Evolutionary conservation across 2,113 vertebrate species (phyloP).

Genomic region (Brienomyrus brachyistius): DNA sequence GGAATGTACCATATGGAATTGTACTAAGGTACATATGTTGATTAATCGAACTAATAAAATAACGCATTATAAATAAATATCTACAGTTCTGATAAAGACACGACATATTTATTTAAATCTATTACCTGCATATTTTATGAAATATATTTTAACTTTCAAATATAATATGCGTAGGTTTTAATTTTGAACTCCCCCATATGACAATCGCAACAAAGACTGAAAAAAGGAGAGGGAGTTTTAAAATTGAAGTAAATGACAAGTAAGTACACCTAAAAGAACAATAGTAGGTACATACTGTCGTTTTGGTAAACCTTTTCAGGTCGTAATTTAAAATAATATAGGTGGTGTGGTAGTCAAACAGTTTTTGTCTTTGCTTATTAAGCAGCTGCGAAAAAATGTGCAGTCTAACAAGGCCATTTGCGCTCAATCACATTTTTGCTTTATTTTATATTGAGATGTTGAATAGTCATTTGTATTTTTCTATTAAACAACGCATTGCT

Average conservation of each 20-base stretch:
- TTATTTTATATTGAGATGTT: neutral
- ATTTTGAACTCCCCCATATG: neutral
- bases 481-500: neutral
- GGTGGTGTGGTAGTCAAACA: neutral
- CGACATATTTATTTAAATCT: neutral
- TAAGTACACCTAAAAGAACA: neutral
- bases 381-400: neutral
- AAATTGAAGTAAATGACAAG: slow-evolving; percentile 3
- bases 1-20: slow-evolving; percentile 26
- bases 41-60: neutral
- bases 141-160: neutral
- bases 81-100: neutral
- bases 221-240: slow-evolving; percentile 27
- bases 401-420: neutral
- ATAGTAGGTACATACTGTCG: neutral
- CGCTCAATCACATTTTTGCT: neutral
- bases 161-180: neutral
- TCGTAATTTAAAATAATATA: neutral
- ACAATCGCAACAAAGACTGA: neutral
- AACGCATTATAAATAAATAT: neutral
- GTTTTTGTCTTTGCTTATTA: neutral
- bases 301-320: neutral
- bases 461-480: neutral
- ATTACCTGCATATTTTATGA: neutral
- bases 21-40: neutral